phyloP scores from a whole-genome alignment of 2,113 vertebrate genomes.

The Python bivittatus region DNA sequence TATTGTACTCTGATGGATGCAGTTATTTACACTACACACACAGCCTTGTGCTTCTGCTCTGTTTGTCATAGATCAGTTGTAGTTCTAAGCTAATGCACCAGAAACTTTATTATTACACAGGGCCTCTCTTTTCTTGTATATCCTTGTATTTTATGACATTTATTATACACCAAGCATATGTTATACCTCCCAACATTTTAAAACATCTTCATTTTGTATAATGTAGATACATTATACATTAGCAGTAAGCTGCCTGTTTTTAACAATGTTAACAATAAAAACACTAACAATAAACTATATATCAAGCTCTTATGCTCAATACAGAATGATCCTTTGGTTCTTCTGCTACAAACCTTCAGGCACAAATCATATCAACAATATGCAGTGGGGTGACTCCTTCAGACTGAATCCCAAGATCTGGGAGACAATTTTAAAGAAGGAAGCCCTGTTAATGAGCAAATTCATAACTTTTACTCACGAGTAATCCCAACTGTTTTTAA shows the following conservation, averaged over 20 bases:
- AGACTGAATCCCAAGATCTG: neutral
- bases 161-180: neutral
- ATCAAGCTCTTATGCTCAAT: neutral
- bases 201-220: neutral
- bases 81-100: constrained; percentile 49
- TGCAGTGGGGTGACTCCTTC: neutral
- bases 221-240: neutral
- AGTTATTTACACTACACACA: neutral
- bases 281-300: neutral
- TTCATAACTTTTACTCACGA: neutral
- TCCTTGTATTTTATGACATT: neutral
- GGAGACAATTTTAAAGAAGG: neutral
- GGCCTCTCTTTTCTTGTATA: constrained; percentile 8
- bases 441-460: neutral
- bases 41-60: constrained; percentile 21
- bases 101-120: constrained; percentile 21
- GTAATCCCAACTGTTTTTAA: neutral
- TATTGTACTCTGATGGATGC: neutral
- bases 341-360: neutral
- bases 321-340: neutral
- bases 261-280: neutral
- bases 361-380: neutral
- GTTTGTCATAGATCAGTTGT: constrained; percentile 36
- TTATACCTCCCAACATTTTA: constrained; percentile 19
- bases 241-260: neutral